Conservation (phyloP, 2,797 vertebrate genomes). For the Enoplosus armatus region DNA sequence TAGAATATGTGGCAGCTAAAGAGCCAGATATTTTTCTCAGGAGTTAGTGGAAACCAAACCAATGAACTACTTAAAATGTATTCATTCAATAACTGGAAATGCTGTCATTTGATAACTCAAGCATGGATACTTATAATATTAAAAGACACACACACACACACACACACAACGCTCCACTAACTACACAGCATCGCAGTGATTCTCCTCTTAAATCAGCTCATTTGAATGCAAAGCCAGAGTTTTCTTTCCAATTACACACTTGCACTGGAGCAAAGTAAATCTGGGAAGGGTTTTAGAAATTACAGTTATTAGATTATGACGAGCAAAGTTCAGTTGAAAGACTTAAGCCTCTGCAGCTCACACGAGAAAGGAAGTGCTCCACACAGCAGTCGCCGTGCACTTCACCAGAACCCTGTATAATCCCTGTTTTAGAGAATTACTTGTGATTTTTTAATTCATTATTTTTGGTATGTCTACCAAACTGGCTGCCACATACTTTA, state of each 20-base stretch:
- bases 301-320: constrained; percentile 78
- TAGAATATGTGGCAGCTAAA: neutral
- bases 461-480: neutral
- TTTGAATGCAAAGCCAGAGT: constrained; percentile 76
- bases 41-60: neutral
- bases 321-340: constrained; percentile 74
- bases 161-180: neutral
- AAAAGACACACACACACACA: constrained; percentile 11
- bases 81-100: constrained; percentile 18
- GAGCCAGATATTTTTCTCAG: neutral
- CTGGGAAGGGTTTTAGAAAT: constrained; percentile 73
- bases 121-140: constrained; percentile 20
- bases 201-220: constrained; percentile 68
- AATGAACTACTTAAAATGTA: neutral
- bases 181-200: constrained; percentile 11
- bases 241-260: constrained; percentile 79
- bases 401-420: constrained; percentile 54
- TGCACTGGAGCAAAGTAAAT: constrained; percentile 73
- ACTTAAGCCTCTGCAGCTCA: constrained; percentile 68
- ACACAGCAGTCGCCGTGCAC: constrained; percentile 47
- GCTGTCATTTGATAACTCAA: constrained; percentile 12
- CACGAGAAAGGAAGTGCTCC: constrained; percentile 57
- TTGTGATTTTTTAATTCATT: neutral
- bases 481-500: neutral
- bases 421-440: constrained; percentile 34